Evolutionary conservation across 1,140 invertebrate genomes (phyloP), one percentile per base, ranked within the genome.

Genomic region (Anadara kagoshimensis): DNA sequence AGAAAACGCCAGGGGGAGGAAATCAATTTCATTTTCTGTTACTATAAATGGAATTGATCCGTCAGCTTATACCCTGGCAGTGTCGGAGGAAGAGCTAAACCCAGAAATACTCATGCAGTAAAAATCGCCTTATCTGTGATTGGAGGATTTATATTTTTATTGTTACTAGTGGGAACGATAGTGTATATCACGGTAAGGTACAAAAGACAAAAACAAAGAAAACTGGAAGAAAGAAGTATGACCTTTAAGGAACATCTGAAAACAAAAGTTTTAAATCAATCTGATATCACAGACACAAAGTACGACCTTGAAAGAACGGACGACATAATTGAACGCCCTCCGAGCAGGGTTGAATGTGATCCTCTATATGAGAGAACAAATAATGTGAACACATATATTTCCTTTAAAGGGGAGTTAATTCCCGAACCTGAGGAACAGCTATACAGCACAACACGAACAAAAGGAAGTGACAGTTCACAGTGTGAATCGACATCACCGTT

Each of bases 161-260:
- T 79, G 18, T 57, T 79, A 26, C 12, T 80, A 5, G 53, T 76
- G 18, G 73, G 78, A 49, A 66, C 80, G 5, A 73, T 82, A 51
- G 69, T 82, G 61, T 80, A 69, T 58, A 61, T 36, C 11, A 70
- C 76, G 1, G 62, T 73, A 14, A 54, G 72, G 24, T 58, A 69
- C 20, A 69, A 72, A 51, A 47, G 77, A n/a, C 71, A 69, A 14
- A 64, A 76, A 56, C 64, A 72, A 43, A 53, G 69, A 51, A 77
- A 75, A 61, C 57, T 73, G 18, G 72, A 84, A 22, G 70, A 79
- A 58, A 75, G 81, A 5, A 76, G 74, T 44, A 66, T 74, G 67
- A 77, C 78, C 45, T 76, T 84, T 24, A 84, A 84, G 49, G 76
- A 84, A 24, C 82, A 84, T 58, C 73, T 84, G 24, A 72, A 82